Conservation (phyloP, 2,888 invertebrate species). For the Nebria brevicollis region DNA sequence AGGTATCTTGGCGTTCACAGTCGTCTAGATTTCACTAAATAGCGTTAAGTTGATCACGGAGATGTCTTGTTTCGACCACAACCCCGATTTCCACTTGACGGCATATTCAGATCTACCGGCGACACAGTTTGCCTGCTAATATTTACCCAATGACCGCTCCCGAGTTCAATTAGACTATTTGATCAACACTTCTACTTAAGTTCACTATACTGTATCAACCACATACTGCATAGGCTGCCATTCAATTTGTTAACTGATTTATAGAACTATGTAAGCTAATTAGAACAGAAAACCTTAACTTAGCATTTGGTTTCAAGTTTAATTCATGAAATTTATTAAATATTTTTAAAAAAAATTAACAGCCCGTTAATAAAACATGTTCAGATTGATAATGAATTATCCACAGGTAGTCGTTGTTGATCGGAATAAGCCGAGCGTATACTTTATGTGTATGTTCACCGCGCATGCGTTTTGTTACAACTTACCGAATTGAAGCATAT, state of each 20-base stretch:
- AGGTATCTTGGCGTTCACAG: neutral
- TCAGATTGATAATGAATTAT: no score
- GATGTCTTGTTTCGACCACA: neutral
- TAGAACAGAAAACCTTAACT: no score
- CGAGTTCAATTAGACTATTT: constrained; percentile 44
- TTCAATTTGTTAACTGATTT: neutral
- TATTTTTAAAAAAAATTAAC: no score
- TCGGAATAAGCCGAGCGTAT: no score
- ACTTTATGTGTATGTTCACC: no score
- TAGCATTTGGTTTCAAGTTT: no score
- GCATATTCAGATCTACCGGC: constrained; percentile 31
- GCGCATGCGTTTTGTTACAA: no score
- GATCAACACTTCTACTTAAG: constrained; percentile 27
- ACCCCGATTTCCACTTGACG: constrained; percentile 4
- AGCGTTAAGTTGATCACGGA: constrained; percentile 22
- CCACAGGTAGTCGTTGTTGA: no score
- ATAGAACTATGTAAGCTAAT: neutral
- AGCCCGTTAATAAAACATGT: no score
- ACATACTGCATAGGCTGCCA: neutral
- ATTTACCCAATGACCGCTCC: constrained; percentile 36
- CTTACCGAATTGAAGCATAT: no score
- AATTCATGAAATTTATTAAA: no score
- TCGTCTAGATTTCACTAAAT: constrained; percentile 26
- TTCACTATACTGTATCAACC: neutral
- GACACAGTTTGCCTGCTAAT: constrained; percentile 42